Evolutionary conservation across 2,888 invertebrate species (phyloP), one percentile per base, ranked within the genome.

Genomic region (Tiliacea citrago): DNA sequence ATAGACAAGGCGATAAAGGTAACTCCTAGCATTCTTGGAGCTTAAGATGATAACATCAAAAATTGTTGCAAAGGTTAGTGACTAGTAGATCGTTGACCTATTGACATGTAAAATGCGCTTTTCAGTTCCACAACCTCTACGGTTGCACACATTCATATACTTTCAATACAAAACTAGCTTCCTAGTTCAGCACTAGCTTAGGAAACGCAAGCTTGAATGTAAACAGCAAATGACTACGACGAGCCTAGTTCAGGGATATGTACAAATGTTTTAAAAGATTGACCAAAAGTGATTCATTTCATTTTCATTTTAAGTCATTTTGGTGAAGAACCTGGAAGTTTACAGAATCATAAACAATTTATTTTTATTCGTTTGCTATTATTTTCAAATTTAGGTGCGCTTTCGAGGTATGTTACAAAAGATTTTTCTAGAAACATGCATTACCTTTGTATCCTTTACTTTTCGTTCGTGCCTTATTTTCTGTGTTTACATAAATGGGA

Each of bases 41-140:
- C 4, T 49, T 49, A 2, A 49, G 16, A 68, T 24, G n/a, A 65
- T 65, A 35, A 47, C 35, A 39, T 65, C 29, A 39, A 39, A 69
- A 7, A 42, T 68, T 42, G 24, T 68, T 70, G 29, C 69, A 53
- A n/a, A 68, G 12, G n/a, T 74, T 35, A 42, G n/a, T 29, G n/a
- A 58, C 13, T 42, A 29, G 55, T 13, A 74, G 21, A 49, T 57
- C 49, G 42, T 66, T 75, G 66, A 75, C 76, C 47, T 75, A 57
- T 75, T 58, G 66, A 66, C 45, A 45, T 66, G 51, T 21, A 58
- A 76, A 65, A 75, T 76, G 49, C 16, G 55, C 21, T 21, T 47
- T 74, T 75, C 42, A 75, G 57, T 49, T 0, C 10, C 18, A 49
- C n/a, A 13, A 21, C 47, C 10, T 29, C 16, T n/a, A n/a, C 6